phyloP scores from a whole-genome alignment of 2,113 vertebrate genomes.

The Tachysurus vachellii region DNA sequence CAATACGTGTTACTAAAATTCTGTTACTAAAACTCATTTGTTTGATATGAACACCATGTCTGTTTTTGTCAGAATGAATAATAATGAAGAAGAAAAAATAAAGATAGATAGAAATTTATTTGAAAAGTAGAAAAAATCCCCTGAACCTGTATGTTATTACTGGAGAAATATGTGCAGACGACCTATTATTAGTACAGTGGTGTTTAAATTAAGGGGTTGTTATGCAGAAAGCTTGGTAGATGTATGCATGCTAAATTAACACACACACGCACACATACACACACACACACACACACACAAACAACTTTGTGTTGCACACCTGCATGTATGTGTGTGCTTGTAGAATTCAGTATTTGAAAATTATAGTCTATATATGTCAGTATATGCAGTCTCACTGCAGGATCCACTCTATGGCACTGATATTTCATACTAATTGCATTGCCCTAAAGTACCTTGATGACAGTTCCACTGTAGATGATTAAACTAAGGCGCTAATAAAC shows the following conservation, averaged over 20 bases:
- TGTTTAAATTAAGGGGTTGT: background rate
- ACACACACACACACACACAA: background rate
- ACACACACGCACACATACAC: background rate
- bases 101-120: background rate
- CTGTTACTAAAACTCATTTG: too few relatives aligned
- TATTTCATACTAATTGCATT: background rate
- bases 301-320: background rate
- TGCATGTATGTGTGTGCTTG: background rate
- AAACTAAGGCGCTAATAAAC: background rate
- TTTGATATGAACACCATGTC: background rate
- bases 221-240: background rate
- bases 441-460: background rate
- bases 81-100: background rate
- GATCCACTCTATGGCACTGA: conserved; percentile 17
- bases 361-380: background rate
- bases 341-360: background rate
- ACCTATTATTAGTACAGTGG: background rate
- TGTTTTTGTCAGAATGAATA: background rate
- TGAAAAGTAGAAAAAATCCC: background rate
- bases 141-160: background rate
- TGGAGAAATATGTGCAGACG: background rate
- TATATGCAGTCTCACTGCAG: background rate
- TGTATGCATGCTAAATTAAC: conserved; percentile 3
- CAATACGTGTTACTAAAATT: too few relatives aligned
- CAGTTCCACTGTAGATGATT: background rate